phyloP scores from a whole-genome alignment of 1,140 invertebrate species.

The Drosophila aff. region DNA sequence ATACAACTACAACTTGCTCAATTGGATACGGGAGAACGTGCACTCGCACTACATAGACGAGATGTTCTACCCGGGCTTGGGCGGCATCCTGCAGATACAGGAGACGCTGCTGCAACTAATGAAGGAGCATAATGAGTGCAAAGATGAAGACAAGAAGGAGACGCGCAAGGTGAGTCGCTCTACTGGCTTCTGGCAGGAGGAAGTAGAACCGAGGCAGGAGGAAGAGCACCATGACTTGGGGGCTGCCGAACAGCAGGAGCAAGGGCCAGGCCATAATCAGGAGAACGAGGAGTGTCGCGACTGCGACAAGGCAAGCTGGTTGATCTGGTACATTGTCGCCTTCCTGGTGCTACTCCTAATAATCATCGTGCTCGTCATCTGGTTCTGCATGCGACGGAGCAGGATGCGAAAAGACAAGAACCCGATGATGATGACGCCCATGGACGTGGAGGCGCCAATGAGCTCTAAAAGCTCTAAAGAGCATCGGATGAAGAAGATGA shows the following conservation, averaged over 20 bases:
- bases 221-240: neutral
- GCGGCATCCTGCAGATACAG: slow-evolving; percentile 69
- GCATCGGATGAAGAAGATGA: neutral
- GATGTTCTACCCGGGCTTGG: slow-evolving; percentile 80
- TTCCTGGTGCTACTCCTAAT: slow-evolving; percentile 47
- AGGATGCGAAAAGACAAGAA: slow-evolving; percentile 2
- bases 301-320: slow-evolving; percentile 40
- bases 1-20: slow-evolving; percentile 65
- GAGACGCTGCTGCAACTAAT: slow-evolving; percentile 27
- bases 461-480: neutral
- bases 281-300: slow-evolving; percentile 41
- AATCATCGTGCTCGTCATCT: slow-evolving; percentile 55
- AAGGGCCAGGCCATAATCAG: neutral
- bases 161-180: slow-evolving; percentile 41
- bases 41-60: slow-evolving; percentile 71
- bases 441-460: neutral
- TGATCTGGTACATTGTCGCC: slow-evolving; percentile 41
- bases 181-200: neutral
- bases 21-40: slow-evolving; percentile 71
- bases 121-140: neutral
- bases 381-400: slow-evolving; percentile 41
- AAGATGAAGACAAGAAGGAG: neutral
- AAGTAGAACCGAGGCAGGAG: neutral
- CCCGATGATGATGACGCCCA: neutral
- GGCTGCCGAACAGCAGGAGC: neutral